Percentiles rank a stretch among this genome's conserved stretches.
Conservation (phyloP, 2,113 vertebrate genomes). For the Gadus macrocephalus region DNA sequence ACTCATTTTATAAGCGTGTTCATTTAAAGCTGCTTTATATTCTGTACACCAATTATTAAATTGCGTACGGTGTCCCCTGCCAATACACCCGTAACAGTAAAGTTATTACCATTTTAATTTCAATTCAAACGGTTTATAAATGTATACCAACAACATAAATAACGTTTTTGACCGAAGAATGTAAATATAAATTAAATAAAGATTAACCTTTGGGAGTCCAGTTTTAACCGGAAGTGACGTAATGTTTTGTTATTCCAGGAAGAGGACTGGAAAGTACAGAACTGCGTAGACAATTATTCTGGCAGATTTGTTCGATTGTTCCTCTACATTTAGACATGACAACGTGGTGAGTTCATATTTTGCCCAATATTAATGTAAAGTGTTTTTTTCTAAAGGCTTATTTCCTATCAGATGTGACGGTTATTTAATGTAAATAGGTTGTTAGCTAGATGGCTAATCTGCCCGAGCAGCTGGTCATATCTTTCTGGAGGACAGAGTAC, state of each 20-base stretch:
- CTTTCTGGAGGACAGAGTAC: background rate
- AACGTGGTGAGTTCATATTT: slow-evolving; percentile 53
- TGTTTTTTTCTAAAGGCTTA: background rate
- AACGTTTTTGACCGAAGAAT: too few species aligned
- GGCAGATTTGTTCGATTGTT: slow-evolving; percentile 38
- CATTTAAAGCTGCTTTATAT: too few species aligned
- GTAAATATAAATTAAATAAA: too few species aligned
- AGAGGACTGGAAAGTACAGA: slow-evolving; percentile 62
- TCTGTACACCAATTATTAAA: too few species aligned
- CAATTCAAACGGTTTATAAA: too few species aligned
- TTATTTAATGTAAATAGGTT: too few species aligned
- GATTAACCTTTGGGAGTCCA: too few species aligned
- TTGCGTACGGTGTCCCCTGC: too few species aligned
- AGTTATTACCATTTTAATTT: too few species aligned
- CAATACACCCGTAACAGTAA: too few species aligned
- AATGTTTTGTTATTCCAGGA: slow-evolving; percentile 72
- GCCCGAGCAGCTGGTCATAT: background rate
- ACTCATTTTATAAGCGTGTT: too few species aligned
- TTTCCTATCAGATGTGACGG: background rate
- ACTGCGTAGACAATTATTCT: slow-evolving; percentile 74
- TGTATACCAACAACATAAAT: too few species aligned
- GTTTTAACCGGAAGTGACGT: slow-evolving; percentile 54
- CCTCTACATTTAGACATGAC: slow-evolving; percentile 39
- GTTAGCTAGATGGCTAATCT: background rate
- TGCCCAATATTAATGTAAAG: background rate